phyloP scores from a whole-genome alignment of 92 coral and sea anemone genomes.

The Anthopleura xanthogrammica region DNA sequence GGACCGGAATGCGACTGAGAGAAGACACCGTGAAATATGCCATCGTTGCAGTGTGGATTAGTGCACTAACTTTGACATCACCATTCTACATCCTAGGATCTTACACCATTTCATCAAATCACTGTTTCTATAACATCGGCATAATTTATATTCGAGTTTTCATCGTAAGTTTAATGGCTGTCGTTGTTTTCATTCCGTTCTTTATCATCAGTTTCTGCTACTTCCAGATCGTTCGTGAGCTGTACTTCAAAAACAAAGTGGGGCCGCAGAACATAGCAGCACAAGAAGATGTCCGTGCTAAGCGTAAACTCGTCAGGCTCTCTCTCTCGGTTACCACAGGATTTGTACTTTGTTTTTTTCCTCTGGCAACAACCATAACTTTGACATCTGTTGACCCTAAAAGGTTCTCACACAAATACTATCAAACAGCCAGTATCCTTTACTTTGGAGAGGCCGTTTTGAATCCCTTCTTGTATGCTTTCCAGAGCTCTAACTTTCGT shows the following conservation, averaged over 20 bases:
- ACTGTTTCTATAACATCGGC: background rate
- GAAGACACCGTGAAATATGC: slow-evolving; percentile 39
- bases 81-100: slow-evolving; percentile 13
- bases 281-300: background rate
- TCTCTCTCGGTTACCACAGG: background rate
- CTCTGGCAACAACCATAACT: background rate
- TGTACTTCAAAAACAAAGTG: background rate
- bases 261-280: background rate
- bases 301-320: background rate
- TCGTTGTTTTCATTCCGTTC: background rate
- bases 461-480: background rate
- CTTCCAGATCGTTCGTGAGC: slow-evolving; percentile 2
- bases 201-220: background rate
- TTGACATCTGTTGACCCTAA: background rate
- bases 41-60: slow-evolving; percentile 41
- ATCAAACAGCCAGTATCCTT: background rate
- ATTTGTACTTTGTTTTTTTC: background rate
- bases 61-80: slow-evolving; percentile 40
- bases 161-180: no score
- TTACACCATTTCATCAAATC: background rate
- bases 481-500: background rate
- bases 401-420: background rate
- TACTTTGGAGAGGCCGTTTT: background rate
- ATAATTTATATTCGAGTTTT: background rate
- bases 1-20: background rate